Percentiles rank a stretch among this genome's conserved stretches.
Evolutionary conservation across 2,888 invertebrate species (phyloP).

Genomic region (Euzophera pinguis): DNA sequence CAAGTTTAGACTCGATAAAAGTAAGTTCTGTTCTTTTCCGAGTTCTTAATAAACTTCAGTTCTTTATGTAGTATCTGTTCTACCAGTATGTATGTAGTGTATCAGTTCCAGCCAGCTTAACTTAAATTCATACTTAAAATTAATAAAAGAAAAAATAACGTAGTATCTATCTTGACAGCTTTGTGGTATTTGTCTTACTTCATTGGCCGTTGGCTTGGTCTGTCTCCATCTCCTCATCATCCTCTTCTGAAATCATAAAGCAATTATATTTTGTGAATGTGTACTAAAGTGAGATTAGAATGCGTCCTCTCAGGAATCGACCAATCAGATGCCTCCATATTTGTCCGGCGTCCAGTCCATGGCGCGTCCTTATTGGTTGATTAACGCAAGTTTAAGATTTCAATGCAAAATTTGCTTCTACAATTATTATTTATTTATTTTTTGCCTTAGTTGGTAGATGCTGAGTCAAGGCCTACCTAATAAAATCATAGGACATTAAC

Average conservation of each 20-base stretch:
- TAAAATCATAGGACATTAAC: too few species aligned
- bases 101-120: conserved; percentile 24
- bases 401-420: too few species aligned
- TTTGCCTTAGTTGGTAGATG: too few species aligned
- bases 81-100: conserved; percentile 15
- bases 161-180: conserved; percentile 38
- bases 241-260: conserved; percentile 66
- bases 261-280: neutral
- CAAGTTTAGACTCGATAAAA: neutral
- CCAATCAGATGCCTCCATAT: too few species aligned
- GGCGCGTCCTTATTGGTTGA: too few species aligned
- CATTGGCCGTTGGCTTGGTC: conserved; percentile 62
- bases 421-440: too few species aligned
- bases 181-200: conserved; percentile 19
- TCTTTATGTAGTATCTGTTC: conserved; percentile 32
- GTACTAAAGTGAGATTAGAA: too few species aligned
- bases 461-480: too few species aligned
- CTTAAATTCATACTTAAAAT: conserved; percentile 9
- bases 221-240: conserved; percentile 72
- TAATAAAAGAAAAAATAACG: conserved; percentile 19
- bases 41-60: conserved; percentile 15
- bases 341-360: too few species aligned
- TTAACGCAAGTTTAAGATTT: too few species aligned
- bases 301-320: too few species aligned
- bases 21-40: conserved; percentile 19